Evolutionary conservation across 2,797 vertebrate genomes (phyloP).

Genomic region (Mus minutoides): DNA sequence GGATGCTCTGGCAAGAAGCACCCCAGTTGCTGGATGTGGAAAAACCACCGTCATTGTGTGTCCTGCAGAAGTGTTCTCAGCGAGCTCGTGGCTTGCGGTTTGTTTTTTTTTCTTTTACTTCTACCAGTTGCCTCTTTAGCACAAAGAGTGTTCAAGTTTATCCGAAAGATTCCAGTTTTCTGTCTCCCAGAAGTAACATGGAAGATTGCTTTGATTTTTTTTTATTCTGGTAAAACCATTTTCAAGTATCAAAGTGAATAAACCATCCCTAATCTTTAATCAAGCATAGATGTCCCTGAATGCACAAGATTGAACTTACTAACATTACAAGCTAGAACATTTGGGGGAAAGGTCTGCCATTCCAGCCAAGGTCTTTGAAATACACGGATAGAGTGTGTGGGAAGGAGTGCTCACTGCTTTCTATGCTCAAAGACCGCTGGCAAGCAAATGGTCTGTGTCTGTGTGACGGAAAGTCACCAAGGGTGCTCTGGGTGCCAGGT

Average conservation of each 20-base stretch:
- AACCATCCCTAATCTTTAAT: not conserved
- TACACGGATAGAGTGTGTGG: not conserved
- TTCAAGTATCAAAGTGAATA: not conserved
- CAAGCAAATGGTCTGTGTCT: not conserved
- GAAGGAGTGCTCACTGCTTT: not conserved
- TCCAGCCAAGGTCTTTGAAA: not conserved
- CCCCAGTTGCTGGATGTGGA: conserved; percentile 89
- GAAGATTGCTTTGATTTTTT: not conserved
- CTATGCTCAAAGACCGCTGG: no score
- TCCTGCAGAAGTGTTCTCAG: conserved; percentile 53
- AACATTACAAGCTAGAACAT: not conserved
- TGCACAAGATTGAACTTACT: not conserved
- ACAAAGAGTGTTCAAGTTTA: conserved; percentile 59
- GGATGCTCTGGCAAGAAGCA: conserved; percentile 92
- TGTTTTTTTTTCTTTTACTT: not conserved
- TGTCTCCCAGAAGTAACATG: not conserved
- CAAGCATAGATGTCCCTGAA: not conserved
- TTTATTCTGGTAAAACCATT: not conserved
- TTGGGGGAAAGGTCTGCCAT: not conserved
- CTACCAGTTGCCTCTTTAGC: conserved; percentile 17
- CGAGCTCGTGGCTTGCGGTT: not conserved
- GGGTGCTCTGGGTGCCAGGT: not conserved
- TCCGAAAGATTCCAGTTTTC: conserved; percentile 16
- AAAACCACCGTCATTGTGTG: conserved; percentile 84
- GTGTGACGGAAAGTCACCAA: not conserved